A percentile compares a stretch with the other conserved stretches of the same genome.
Conservation (phyloP, 2,888 invertebrate species). For the Plemyria rubiginata region DNA sequence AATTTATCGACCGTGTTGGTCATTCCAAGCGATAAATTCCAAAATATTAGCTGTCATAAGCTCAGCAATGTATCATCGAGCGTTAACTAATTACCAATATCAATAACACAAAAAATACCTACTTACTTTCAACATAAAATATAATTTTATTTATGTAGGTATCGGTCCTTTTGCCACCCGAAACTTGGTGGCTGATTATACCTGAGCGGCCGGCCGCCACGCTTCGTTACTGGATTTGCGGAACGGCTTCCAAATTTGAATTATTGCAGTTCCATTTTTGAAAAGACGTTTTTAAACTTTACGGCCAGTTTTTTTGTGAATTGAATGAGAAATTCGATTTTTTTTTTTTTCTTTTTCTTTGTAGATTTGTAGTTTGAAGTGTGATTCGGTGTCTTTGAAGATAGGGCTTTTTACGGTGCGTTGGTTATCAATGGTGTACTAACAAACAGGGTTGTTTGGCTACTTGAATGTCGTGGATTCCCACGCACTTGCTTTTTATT, state of each 20-base stretch:
- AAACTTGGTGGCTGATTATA: slow-evolving; percentile 45
- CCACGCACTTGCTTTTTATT: slow-evolving; percentile 16
- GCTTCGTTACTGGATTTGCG: slow-evolving; percentile 78
- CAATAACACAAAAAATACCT: slow-evolving; percentile 29
- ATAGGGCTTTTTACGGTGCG: slow-evolving; percentile 19
- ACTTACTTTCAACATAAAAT: slow-evolving; percentile 19
- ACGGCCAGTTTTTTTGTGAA: slow-evolving; percentile 15
- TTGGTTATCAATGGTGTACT: slow-evolving; percentile 16
- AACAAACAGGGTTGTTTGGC: slow-evolving; percentile 13
- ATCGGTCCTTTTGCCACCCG: slow-evolving; percentile 54
- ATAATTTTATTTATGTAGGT: slow-evolving; percentile 31
- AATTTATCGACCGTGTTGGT: background rate
- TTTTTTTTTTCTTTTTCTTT: slow-evolving; percentile 4
- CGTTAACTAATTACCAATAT: slow-evolving; percentile 38
- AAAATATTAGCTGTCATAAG: slow-evolving; percentile 17
- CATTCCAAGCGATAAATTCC: slow-evolving; percentile 4
- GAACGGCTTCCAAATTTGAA: slow-evolving; percentile 73
- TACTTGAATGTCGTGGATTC: slow-evolving; percentile 14
- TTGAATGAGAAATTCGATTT: background rate
- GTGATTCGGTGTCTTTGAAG: slow-evolving; percentile 25
- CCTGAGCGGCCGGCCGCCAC: slow-evolving; percentile 53
- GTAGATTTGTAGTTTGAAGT: slow-evolving; percentile 8
- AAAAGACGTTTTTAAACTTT: slow-evolving; percentile 32
- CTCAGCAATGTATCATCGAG: slow-evolving; percentile 21
- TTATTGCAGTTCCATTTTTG: slow-evolving; percentile 57